A percentile compares a stretch with the other conserved stretches of the same genome.
Conservation (phyloP, 2,113 vertebrate species). For the Oxygymnocypris stewartii region DNA sequence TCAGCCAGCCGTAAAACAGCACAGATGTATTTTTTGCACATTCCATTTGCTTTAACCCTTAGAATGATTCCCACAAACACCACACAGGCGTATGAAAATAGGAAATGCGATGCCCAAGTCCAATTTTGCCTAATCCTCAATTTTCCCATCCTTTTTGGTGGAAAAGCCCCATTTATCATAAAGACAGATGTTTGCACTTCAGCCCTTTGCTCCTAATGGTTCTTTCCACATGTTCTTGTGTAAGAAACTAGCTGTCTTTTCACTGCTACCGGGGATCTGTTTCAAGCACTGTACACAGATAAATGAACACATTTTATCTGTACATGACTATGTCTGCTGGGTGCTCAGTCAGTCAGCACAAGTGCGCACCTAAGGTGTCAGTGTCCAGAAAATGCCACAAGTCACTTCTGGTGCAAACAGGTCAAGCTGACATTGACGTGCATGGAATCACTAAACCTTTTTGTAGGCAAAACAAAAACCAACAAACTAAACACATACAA, state of each 20-base stretch:
- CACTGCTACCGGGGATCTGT: too few relatives aligned
- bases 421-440: neutral
- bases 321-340: neutral
- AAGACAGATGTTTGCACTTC: neutral
- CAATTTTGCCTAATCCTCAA: neutral
- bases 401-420: neutral
- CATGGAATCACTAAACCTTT: neutral
- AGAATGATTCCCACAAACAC: neutral
- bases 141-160: neutral
- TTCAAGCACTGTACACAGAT: neutral
- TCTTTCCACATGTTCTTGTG: neutral
- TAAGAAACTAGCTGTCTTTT: neutral
- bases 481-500: too few relatives aligned
- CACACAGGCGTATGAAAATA: neutral
- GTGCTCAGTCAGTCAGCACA: neutral
- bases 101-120: neutral
- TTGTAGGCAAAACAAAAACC: neutral
- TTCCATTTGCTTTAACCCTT: neutral
- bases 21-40: neutral
- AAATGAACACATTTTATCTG: slow-evolving; percentile 7
- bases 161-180: neutral
- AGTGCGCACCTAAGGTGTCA: too few relatives aligned
- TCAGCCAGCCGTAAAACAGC: neutral
- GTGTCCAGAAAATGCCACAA: neutral
- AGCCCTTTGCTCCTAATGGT: slow-evolving; percentile 11